Conservation (phyloP, 2,797 vertebrate species). For the Knipowitschia caucasica region DNA sequence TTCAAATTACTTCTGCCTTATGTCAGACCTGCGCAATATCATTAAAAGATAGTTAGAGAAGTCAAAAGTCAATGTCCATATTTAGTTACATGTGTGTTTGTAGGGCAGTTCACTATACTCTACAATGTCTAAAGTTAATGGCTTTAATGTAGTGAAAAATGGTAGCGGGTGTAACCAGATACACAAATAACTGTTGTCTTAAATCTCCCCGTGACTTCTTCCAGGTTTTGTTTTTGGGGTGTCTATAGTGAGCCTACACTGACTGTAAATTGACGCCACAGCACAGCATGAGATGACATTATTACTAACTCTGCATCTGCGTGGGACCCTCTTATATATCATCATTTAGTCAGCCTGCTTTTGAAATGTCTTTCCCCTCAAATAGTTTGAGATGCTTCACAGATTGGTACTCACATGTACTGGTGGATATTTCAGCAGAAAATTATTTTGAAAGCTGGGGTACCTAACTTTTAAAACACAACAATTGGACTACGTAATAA, state of each 20-base stretch:
- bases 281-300: slow-evolving; percentile 44
- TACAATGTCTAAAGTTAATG: not conserved
- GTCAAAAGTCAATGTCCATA: not conserved
- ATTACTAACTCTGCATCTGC: not conserved
- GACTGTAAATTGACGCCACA: slow-evolving; percentile 41
- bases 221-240: slow-evolving; percentile 18
- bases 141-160: slow-evolving; percentile 20
- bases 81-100: not conserved
- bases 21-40: not conserved
- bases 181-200: slow-evolving; percentile 17
- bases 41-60: not conserved
- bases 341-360: not conserved
- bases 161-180: slow-evolving; percentile 17
- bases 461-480: too few species aligned
- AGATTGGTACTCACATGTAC: too few species aligned
- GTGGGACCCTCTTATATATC: not conserved
- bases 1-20: slow-evolving; percentile 3
- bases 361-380: not conserved
- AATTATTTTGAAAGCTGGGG: too few species aligned
- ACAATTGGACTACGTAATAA: too few species aligned
- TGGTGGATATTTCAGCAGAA: too few species aligned
- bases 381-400: too few species aligned
- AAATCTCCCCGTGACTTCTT: slow-evolving; percentile 27
- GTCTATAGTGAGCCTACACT: slow-evolving; percentile 27
- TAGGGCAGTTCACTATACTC: slow-evolving; percentile 5